Evolutionary conservation across 2,888 invertebrate genomes (phyloP), one percentile per base, ranked within the genome.

Genomic region (Chaetoderma sp.): DNA sequence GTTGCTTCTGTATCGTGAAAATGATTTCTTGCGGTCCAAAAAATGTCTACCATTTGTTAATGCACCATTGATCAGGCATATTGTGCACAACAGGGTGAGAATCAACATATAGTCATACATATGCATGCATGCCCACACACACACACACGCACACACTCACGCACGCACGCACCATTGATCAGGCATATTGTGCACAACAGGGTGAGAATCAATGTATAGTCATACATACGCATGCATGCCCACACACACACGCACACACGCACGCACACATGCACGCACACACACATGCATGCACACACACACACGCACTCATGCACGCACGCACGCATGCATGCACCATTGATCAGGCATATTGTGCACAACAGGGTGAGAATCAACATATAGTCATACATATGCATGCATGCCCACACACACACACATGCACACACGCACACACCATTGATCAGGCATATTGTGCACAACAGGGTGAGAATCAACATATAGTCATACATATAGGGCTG

Each of bases 171-270:
- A 65, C 81, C 86, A 2, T 82, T 78, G 67, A 82, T 86, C 18
- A 68, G 83, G 61, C 86, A 85, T 68, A 79, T 84, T 39, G 79
- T 83, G 8, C 83, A 84, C 67, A 86, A 85, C 69, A 82, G 82
- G 75, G 85, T 86, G 59, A 74, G 78, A 62, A 25, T 63, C 16
- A 21, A 13, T 28, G 42, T 52, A 52, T 56, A 52, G 25, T 60
- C 18, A 57, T 57, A 60, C 30, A 60, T 32, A 60, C 57, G 23
- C 32, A 60, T 56, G 28, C 18, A 58, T 5, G 4, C 30, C 25
- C 8, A 49, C 1, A 57, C 36, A 50, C 4, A n/a, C 4, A 16
- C 16, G 16, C 18, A n/a, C n/a, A n/a, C n/a, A n/a, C n/a, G n/a
- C n/a, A n/a, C n/a, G n/a, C n/a, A n/a, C n/a, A n/a, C n/a, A n/a